These are phyloP conservation scores for Cercopithecus mona DNA, from an alignment of 2,113 vertebrate genomes.

Conservation along the genomic window DNA sequence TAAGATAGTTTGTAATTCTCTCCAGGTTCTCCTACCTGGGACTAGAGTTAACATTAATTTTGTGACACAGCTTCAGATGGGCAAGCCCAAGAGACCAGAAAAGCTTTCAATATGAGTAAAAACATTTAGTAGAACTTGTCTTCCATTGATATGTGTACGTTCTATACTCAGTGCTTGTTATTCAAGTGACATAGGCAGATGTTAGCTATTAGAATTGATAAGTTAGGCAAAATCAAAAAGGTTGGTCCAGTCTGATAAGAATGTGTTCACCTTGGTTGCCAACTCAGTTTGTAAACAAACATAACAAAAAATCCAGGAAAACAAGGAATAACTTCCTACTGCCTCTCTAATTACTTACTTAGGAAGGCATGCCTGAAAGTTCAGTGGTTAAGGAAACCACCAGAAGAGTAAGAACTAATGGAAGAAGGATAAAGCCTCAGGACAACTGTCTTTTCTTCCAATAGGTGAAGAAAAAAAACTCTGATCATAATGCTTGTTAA, in stretches of 20 bases:
- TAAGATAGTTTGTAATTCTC: neutral
- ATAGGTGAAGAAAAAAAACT: neutral
- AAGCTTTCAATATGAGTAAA: neutral
- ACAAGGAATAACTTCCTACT: neutral
- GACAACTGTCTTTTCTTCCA: neutral
- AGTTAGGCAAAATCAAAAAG: neutral
- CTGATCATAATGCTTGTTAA: conserved; percentile 3
- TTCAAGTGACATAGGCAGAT: neutral
- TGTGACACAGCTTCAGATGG: neutral
- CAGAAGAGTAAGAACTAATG: neutral
- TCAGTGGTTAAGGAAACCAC: neutral
- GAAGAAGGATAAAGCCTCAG: neutral
- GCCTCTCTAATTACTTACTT: neutral
- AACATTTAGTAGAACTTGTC: neutral
- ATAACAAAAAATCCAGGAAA: neutral
- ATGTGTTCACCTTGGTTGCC: neutral
- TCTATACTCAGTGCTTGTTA: neutral
- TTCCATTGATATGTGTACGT: neutral
- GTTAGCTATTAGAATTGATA: neutral
- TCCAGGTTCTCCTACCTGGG: neutral
- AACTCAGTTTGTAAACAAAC: neutral
- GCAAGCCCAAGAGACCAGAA: neutral
- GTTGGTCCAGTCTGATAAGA: neutral
- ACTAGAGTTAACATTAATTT: neutral
- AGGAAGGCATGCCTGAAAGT: neutral